Evolutionary conservation across 2,113 vertebrate genomes (phyloP).

Genomic region (Pluvialis apricaria): DNA sequence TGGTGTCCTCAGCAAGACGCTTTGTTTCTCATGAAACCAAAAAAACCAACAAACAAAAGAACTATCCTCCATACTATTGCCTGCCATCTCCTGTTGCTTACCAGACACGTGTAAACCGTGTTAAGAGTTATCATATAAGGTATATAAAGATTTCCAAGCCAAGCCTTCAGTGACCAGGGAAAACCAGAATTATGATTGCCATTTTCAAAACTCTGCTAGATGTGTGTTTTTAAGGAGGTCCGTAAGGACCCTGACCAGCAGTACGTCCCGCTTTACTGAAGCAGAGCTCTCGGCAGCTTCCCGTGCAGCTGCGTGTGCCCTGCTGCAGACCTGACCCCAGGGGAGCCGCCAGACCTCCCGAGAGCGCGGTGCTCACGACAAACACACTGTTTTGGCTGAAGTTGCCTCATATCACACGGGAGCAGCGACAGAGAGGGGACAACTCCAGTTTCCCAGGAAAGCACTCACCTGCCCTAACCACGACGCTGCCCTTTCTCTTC

Average conservation of each 20-base stretch:
- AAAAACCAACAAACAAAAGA: background rate
- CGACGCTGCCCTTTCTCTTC: background rate
- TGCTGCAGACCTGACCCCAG: background rate
- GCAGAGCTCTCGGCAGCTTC: constrained; percentile 30
- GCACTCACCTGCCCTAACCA: background rate
- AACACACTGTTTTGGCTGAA: background rate
- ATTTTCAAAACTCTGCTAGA: background rate
- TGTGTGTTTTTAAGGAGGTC: background rate
- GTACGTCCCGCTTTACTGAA: background rate
- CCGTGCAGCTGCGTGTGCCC: constrained; percentile 11
- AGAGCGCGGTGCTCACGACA: background rate
- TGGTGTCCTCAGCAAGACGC: background rate
- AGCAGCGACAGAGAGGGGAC: background rate
- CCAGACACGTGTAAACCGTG: accelerated
- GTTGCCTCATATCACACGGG: accelerated
- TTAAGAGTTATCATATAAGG: background rate
- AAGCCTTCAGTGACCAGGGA: background rate
- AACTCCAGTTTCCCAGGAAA: background rate
- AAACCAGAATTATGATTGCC: background rate
- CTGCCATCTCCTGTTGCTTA: background rate
- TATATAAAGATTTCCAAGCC: background rate
- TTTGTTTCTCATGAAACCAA: background rate
- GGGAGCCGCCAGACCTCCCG: constrained; percentile 11
- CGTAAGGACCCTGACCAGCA: background rate
- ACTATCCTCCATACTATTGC: too few relatives aligned